phyloP scores from a whole-genome alignment of 2,113 vertebrate species.

The Australoheros scitulus region DNA sequence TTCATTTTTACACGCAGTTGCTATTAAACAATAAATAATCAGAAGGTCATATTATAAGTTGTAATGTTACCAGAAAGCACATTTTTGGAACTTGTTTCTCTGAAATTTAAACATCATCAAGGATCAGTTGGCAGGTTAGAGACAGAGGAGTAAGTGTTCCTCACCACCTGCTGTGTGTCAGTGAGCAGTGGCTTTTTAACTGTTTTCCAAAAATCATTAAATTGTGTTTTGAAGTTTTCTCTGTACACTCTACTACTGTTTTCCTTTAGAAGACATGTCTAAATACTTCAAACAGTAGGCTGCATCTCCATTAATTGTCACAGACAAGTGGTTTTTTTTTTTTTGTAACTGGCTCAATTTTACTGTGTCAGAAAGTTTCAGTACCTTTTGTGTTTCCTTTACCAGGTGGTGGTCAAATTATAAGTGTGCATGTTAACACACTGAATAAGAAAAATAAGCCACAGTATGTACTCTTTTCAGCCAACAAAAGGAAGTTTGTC shows the following conservation, averaged over 20 bases:
- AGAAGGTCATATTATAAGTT: not conserved
- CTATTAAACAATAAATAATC: not conserved
- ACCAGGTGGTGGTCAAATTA: constrained; percentile 8
- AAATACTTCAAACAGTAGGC: constrained; percentile 5
- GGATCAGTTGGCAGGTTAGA: not conserved
- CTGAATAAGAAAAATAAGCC: constrained; percentile 50
- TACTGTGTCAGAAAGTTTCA: not conserved
- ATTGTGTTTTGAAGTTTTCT: constrained; percentile 19
- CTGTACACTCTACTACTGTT: not conserved
- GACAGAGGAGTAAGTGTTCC: not conserved
- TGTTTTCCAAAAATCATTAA: not conserved
- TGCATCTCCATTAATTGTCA: not conserved
- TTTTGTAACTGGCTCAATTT: not conserved
- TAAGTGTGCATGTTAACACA: constrained; percentile 68
- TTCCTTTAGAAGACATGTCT: not conserved
- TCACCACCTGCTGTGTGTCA: not conserved
- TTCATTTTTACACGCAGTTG: not conserved
- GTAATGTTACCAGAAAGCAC: not conserved
- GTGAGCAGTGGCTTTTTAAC: constrained; percentile 20
- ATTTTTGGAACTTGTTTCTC: not conserved
- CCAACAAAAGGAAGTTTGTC: constrained; percentile 64
- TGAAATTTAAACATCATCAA: constrained; percentile 1
- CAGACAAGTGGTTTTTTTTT: not conserved
- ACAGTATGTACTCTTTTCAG: constrained; percentile 58
- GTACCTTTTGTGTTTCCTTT: constrained; percentile 3